Evolutionary conservation across 2,888 invertebrate genomes (phyloP).

Genomic region (Eutolmus rufibarbis): DNA sequence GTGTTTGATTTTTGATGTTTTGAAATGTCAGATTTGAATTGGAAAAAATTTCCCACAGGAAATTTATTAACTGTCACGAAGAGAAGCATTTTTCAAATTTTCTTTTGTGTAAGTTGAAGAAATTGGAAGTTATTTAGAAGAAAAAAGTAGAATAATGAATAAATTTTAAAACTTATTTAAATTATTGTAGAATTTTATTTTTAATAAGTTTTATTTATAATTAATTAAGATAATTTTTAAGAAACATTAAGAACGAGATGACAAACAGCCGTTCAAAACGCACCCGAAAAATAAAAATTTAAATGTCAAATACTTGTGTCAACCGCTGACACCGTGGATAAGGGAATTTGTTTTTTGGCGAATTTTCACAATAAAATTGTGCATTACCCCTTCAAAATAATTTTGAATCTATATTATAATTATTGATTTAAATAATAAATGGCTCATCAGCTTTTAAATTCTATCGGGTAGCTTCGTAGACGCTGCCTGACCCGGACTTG

Average conservation of each 20-base stretch:
- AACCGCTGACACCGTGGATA: neutral
- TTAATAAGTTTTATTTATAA: neutral
- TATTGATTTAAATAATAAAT: neutral
- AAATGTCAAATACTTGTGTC: neutral
- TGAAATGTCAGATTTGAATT: neutral
- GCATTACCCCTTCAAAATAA: neutral
- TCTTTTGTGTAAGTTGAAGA: neutral
- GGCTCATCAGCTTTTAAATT: neutral
- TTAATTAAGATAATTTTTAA: neutral
- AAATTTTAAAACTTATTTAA: neutral
- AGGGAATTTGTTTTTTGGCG: neutral
- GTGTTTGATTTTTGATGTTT: neutral
- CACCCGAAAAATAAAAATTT: neutral
- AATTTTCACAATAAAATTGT: neutral
- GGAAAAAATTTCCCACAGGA: neutral
- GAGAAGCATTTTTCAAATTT: neutral
- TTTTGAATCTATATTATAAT: neutral
- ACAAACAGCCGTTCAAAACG: neutral
- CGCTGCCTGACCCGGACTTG: neutral
- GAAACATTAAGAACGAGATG: neutral
- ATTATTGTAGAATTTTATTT: neutral
- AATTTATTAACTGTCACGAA: neutral
- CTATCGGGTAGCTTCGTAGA: neutral
- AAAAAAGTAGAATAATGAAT: neutral
- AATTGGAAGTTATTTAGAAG: neutral